phyloP scores from a whole-genome alignment of 2,113 vertebrate genomes.

The Lethenteron reissneri region DNA sequence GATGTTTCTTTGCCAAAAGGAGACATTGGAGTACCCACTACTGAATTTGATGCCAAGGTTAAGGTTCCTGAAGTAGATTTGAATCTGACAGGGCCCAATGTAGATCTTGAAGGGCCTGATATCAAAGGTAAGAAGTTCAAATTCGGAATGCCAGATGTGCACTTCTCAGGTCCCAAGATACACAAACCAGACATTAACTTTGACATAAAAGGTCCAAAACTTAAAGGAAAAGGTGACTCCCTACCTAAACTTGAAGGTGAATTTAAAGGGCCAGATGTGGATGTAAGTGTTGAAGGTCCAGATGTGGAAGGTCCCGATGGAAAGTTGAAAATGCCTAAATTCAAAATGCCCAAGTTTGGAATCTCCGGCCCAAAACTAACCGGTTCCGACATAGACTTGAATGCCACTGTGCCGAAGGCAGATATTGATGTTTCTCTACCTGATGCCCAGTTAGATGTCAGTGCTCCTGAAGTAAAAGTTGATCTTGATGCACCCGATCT shows the following conservation, averaged over 20 bases:
- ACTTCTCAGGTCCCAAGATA: conserved; percentile 15
- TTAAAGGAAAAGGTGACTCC: neutral
- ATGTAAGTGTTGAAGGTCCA: conserved; percentile 11
- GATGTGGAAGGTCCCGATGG: conserved; percentile 12
- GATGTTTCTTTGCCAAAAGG: too few species aligned
- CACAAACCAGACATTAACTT: neutral
- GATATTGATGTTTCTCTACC: conserved; percentile 1
- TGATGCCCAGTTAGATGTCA: conserved; percentile 3
- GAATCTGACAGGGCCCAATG: neutral
- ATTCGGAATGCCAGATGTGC: neutral
- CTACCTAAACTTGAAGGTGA: too few species aligned
- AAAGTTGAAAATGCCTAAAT: conserved; percentile 22
- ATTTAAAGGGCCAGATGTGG: conserved; percentile 7
- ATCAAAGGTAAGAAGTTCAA: conserved; percentile 14
- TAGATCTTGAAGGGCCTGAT: conserved; percentile 6
- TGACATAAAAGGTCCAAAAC: neutral
- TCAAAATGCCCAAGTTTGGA: conserved; percentile 22
- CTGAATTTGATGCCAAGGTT: too few species aligned
- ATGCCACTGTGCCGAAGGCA: neutral
- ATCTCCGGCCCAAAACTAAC: conserved; percentile 19
- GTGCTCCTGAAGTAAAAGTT: conserved; percentile 15
- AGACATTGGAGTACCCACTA: too few species aligned
- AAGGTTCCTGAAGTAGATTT: neutral
- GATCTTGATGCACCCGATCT: conserved; percentile 5
- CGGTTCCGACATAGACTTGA: conserved; percentile 1